Evolutionary conservation across 2,113 vertebrate genomes (phyloP), one percentile per base, ranked within the genome.

Genomic region (Chaetops frenatus): DNA sequence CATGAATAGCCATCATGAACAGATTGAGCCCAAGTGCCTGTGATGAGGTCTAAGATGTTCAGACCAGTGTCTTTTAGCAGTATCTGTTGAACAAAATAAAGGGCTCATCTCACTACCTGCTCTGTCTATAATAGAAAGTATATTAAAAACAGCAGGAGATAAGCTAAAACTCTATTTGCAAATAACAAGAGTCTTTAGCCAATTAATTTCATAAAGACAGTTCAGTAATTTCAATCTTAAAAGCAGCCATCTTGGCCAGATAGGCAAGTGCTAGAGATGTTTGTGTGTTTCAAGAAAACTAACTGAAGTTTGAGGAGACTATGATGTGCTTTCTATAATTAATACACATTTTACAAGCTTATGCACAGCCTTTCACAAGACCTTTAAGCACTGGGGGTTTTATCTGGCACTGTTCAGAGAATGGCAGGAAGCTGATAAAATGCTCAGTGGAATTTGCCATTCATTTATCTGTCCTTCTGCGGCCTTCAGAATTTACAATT

Each of bases 401-500:
- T 98, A 96, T 96, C 95, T 97, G 86, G 79, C 89, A 38, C 78
- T 77, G 91, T 67, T 96, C 84, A 96, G 86, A 93, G 91, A 96
- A 94, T 81, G 94, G 79, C 81, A 94, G 94, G 71, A 96, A 97
- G 95, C 94, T 97, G 98, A 98, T 98, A 98, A 98, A 97, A 98
- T 12, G 20, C 96, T 97, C 96, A 50, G 86, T 76, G 97, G 97
- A 97, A 96, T 97, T 97, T 95, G 56, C 69, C 51, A 73, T 97
- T 97, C 96, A 95, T 97, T 98, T 97, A 97, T 98, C 95, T 97
- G 97, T 97, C 97, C 96, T 98, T 98, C 93, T 66, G 40, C 54
- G 93, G 97, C 97, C 96, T 98, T 97, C 97, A 95, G 95, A 97
- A 95, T 96, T 97, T 95, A 84, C 42, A 92, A 60, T 88, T 95